Percentiles rank a stretch among this genome's conserved stretches.
phyloP scores from a whole-genome alignment of 2,113 vertebrate species.

The Fregetta grallaria region DNA sequence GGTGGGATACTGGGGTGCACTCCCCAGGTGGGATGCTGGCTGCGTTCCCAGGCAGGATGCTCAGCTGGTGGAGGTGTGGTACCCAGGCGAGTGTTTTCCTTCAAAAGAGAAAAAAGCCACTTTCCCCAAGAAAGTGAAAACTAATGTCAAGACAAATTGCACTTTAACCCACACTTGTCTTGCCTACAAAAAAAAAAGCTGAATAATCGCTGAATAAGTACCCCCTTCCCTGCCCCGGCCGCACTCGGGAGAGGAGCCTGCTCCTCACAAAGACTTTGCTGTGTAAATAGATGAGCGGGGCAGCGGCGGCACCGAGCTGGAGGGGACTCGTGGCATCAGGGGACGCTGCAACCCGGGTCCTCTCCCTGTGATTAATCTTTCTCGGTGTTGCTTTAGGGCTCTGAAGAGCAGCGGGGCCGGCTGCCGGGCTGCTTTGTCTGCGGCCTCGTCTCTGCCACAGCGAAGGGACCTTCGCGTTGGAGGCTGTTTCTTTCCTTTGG shows the following conservation, averaged over 20 bases:
- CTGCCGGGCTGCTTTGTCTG: neutral
- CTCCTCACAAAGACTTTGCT: neutral
- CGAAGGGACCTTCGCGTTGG: fast-evolving
- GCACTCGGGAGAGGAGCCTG: neutral
- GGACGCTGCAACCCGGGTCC: neutral
- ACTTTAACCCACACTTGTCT: slow-evolving; percentile 16
- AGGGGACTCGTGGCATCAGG: neutral
- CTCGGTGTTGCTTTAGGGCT: neutral
- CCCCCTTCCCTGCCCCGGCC: neutral
- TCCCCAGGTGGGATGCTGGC: too few species aligned
- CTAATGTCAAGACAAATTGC: neutral
- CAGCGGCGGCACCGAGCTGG: neutral
- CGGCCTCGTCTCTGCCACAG: neutral
- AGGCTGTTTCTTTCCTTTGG: neutral
- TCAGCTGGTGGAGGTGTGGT: fast-evolving
- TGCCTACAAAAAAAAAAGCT: neutral
- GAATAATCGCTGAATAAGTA: neutral
- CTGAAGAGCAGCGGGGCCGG: neutral
- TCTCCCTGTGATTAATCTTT: neutral
- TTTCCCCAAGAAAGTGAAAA: neutral
- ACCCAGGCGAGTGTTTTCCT: neutral
- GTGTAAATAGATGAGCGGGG: neutral
- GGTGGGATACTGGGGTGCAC: too few species aligned
- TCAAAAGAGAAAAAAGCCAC: neutral
- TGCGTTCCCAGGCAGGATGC: neutral